Evolutionary conservation across 2,888 invertebrate genomes (phyloP).

Genomic region (Acleris laterana): DNA sequence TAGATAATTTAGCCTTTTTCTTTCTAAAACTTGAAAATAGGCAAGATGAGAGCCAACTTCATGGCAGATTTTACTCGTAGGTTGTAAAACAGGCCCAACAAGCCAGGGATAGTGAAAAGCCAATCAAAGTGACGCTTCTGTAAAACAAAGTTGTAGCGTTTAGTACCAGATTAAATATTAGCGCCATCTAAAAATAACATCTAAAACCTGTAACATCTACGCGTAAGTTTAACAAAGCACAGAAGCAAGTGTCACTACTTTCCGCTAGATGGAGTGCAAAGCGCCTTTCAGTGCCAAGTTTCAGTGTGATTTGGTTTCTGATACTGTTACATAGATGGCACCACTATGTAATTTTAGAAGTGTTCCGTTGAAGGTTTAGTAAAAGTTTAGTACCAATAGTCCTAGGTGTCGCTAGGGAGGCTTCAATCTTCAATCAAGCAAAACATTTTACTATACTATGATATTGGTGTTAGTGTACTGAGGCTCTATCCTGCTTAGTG

Average conservation of each 20-base stretch:
- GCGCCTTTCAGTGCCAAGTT: not conserved
- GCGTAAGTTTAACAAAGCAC: not conserved
- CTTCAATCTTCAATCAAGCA: not conserved
- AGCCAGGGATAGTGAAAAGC: too few relatives aligned
- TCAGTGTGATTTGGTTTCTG: not conserved
- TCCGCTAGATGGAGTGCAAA: constrained; percentile 12
- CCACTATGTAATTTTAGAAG: not conserved
- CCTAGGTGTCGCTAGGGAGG: constrained; percentile 4
- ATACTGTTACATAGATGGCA: constrained; percentile 18
- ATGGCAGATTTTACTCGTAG: too few relatives aligned
- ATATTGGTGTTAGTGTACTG: too few relatives aligned
- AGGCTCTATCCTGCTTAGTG: too few relatives aligned
- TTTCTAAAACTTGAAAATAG: too few relatives aligned
- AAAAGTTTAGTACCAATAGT: too few relatives aligned
- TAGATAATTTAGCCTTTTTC: too few relatives aligned
- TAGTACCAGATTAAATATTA: not conserved
- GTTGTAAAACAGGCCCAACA: too few relatives aligned
- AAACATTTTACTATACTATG: not conserved
- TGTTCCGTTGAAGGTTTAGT: not conserved
- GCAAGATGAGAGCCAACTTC: too few relatives aligned
- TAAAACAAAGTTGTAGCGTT: too few relatives aligned
- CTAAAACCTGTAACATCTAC: too few relatives aligned
- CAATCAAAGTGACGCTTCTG: too few relatives aligned
- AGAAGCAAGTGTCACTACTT: constrained; percentile 6
- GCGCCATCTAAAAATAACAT: constrained; percentile 16